Conservation (phyloP, 2,113 vertebrate species). For the Scortum barcoo region DNA sequence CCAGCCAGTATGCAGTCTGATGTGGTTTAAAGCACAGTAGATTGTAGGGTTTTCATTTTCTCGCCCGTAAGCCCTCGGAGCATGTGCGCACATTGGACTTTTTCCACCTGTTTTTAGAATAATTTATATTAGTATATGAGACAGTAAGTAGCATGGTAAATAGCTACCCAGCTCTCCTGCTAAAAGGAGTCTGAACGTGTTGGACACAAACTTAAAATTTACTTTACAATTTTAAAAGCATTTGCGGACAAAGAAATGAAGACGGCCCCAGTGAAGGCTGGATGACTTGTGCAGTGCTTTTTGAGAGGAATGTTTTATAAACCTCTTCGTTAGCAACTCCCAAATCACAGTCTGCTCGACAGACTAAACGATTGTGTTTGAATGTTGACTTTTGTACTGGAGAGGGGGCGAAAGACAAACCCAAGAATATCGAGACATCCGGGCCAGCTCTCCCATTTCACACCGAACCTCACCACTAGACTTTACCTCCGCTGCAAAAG, state of each 20-base stretch:
- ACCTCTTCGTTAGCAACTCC: slow-evolving; percentile 36
- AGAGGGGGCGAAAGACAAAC: slow-evolving; percentile 11
- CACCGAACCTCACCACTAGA: slow-evolving; percentile 17
- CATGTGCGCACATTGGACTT: slow-evolving; percentile 26
- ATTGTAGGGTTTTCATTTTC: slow-evolving; percentile 7
- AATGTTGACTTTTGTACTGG: slow-evolving; percentile 54
- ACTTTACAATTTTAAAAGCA: slow-evolving; percentile 31
- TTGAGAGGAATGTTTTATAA: slow-evolving; percentile 60
- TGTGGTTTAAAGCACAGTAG: slow-evolving; percentile 70
- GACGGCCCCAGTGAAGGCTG: not conserved
- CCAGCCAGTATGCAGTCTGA: slow-evolving; percentile 27
- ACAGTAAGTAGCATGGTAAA: slow-evolving; percentile 36
- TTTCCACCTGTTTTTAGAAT: slow-evolving; percentile 38
- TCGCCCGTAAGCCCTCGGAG: slow-evolving; percentile 21
- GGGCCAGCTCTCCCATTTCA: not conserved
- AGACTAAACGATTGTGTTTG: slow-evolving; percentile 15
- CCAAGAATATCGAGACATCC: slow-evolving; percentile 6
- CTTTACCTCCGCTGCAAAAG: not conserved
- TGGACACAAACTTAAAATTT: slow-evolving; percentile 6
- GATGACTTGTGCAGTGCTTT: slow-evolving; percentile 34
- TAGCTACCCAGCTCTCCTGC: not conserved
- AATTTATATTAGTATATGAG: slow-evolving; percentile 22
- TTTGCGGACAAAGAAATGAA: slow-evolving; percentile 10
- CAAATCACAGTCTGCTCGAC: not conserved
- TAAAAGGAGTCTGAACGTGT: not conserved